Conservation (phyloP, 2,888 invertebrate species). For the Augochlorella aurata region DNA sequence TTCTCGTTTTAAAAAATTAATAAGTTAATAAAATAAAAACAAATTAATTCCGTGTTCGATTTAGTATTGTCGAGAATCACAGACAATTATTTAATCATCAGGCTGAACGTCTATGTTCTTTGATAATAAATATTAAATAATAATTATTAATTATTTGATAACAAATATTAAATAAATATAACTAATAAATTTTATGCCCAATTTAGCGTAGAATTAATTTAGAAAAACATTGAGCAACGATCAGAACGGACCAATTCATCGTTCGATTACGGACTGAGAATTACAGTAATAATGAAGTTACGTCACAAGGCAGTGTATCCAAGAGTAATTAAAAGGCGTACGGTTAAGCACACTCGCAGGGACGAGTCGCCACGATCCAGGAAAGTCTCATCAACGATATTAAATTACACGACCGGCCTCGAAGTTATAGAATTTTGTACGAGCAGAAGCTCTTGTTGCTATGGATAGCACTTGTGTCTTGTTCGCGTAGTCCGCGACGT, state of each 20-base stretch:
- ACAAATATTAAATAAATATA: too few species aligned
- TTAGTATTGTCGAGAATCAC: too few species aligned
- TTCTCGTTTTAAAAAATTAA: too few species aligned
- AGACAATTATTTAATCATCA: too few species aligned
- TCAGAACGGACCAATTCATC: not conserved
- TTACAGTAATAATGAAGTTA: not conserved
- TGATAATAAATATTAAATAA: too few species aligned
- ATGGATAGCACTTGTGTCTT: not conserved
- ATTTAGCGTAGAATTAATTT: not conserved
- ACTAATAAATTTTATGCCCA: too few species aligned
- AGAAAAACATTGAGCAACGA: not conserved
- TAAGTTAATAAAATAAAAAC: too few species aligned
- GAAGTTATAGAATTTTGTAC: constrained; percentile 29
- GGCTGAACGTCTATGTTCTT: too few species aligned
- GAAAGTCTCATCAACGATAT: not conserved
- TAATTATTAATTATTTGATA: too few species aligned
- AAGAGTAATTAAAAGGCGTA: not conserved
- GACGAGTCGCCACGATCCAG: not conserved
- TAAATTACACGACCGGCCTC: not conserved
- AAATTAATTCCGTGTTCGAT: too few species aligned
- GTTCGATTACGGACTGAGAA: not conserved
- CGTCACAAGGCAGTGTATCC: not conserved
- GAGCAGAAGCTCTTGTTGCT: not conserved
- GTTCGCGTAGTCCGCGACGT: not conserved
- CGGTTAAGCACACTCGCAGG: not conserved